phyloP scores from a whole-genome alignment of 2,888 invertebrate species.

The Stenoptilia bipunctidactyla region DNA sequence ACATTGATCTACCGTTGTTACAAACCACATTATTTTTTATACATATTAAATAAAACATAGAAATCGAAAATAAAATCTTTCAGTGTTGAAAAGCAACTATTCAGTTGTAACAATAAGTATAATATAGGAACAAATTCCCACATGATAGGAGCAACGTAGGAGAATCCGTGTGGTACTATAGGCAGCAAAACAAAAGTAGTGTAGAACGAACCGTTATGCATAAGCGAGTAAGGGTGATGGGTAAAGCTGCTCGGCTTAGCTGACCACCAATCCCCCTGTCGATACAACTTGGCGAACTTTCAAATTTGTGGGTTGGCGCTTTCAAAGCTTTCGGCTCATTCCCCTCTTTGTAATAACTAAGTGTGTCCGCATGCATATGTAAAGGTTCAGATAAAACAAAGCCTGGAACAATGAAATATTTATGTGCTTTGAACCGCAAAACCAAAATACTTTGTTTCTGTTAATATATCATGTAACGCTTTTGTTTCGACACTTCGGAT shows the following conservation, averaged over 20 bases:
- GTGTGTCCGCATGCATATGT: not conserved
- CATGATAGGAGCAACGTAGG: too few relatives aligned
- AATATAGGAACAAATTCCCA: too few relatives aligned
- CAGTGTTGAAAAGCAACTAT: too few relatives aligned
- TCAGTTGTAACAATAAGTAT: too few relatives aligned
- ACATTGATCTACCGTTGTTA: too few relatives aligned
- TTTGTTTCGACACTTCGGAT: too few relatives aligned
- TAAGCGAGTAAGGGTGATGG: conserved; percentile 23
- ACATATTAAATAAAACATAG: too few relatives aligned
- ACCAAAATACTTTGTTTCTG: not conserved
- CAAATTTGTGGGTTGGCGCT: conserved; percentile 63
- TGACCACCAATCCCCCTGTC: conserved; percentile 36
- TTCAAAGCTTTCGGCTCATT: conserved; percentile 21
- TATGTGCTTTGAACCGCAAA: not conserved
- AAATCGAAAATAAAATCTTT: too few relatives aligned
- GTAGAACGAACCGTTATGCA: conserved; percentile 2
- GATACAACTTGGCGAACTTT: conserved; percentile 59
- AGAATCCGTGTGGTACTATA: too few relatives aligned
- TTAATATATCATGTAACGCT: not conserved
- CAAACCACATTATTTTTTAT: too few relatives aligned
- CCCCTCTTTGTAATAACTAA: conserved; percentile 6
- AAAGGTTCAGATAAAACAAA: not conserved
- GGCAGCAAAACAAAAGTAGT: not conserved
- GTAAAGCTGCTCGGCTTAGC: conserved; percentile 11
- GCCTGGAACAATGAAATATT: not conserved